Evolutionary conservation across 2,888 invertebrate genomes (phyloP).

Genomic region (Myopa testacea): DNA sequence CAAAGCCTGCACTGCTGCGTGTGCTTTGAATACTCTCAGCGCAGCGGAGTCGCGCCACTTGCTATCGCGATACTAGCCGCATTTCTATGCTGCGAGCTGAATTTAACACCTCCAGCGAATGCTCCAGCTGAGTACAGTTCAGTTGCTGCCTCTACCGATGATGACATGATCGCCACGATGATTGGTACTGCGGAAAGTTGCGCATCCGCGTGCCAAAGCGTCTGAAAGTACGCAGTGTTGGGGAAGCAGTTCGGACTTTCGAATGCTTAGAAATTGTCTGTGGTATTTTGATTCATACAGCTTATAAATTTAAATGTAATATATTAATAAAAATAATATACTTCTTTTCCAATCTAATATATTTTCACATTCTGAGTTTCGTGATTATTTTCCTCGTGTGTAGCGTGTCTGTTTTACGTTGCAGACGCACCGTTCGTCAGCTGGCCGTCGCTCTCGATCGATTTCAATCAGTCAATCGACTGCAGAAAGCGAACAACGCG

Average conservation of each 20-base stretch:
- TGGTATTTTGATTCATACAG: not conserved
- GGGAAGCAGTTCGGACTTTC: not conserved
- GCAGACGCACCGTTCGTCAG: too few relatives aligned
- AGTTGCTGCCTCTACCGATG: not conserved
- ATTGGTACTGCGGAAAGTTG: constrained; percentile 34
- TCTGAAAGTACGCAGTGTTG: not conserved
- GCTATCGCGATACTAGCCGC: constrained; percentile 29
- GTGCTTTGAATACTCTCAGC: not conserved
- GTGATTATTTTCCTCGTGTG: not conserved
- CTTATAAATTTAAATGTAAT: not conserved
- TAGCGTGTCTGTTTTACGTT: not conserved
- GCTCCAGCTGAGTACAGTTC: constrained; percentile 21
- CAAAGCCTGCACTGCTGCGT: not conserved
- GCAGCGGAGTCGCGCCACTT: not conserved
- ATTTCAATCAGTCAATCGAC: constrained; percentile 64
- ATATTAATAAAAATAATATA: not conserved
- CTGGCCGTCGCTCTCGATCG: constrained; percentile 43
- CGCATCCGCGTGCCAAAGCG: constrained; percentile 31
- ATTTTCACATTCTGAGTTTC: not conserved
- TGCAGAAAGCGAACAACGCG: constrained; percentile 15
- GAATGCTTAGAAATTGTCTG: too few relatives aligned
- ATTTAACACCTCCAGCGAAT: constrained; percentile 29
- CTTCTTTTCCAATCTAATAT: not conserved
- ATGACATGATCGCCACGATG: constrained; percentile 30
- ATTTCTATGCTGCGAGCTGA: constrained; percentile 3